Percentiles rank a stretch among this genome's conserved stretches.
These are phyloP conservation scores for Operophtera brumata DNA, from an alignment of 2,888 invertebrate species.

Conservation along the genomic window DNA sequence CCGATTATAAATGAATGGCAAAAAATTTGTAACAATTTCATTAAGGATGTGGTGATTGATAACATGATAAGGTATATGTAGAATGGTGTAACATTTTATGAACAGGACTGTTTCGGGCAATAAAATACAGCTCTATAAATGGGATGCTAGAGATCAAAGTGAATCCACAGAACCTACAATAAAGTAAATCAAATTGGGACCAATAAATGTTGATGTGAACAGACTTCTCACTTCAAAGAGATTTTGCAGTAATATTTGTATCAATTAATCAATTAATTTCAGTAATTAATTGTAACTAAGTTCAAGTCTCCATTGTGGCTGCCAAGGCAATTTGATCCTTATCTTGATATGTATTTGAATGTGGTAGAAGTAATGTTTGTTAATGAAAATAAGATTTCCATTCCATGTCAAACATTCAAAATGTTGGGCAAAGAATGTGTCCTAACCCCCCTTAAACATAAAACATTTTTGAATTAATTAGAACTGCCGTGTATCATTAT, in stretches of 20 bases:
- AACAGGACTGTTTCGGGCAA: neutral
- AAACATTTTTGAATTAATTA: too few species aligned
- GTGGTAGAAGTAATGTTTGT: neutral
- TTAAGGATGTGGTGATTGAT: neutral
- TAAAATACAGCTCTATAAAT: neutral
- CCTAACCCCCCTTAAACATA: too few species aligned
- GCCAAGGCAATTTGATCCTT: neutral
- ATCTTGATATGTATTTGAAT: neutral
- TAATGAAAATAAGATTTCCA: neutral
- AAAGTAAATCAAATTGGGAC: too few species aligned
- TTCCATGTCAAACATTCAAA: neutral
- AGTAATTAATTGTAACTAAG: neutral
- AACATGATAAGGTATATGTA: neutral
- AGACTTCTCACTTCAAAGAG: neutral
- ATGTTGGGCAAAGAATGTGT: neutral
- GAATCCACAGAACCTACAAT: neutral
- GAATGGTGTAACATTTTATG: neutral
- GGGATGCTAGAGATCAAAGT: neutral
- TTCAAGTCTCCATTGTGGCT: neutral
- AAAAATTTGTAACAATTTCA: neutral
- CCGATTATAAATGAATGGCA: neutral
- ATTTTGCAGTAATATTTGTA: neutral
- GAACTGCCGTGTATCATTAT: too few species aligned
- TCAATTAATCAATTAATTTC: too few species aligned
- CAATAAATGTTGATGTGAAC: too few species aligned